Base-by-base conservation (phyloP, 2,113 vertebrate genomes). In the Mus pahari region DNA sequence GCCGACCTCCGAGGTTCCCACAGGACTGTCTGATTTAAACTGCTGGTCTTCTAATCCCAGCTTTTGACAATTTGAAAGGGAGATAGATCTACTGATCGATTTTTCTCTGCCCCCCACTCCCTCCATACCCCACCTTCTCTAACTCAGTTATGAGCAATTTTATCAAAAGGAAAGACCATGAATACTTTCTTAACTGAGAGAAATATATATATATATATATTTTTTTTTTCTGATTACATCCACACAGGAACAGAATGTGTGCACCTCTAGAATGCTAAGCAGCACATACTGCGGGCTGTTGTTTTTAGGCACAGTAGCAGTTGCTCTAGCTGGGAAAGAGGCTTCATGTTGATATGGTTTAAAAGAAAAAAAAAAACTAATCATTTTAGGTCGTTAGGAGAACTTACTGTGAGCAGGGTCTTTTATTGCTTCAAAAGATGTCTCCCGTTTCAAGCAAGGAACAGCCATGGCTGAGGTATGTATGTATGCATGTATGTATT, bases 341-440 rank as follows among this genome's bases (percentile, higher is more conserved):
- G 87, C 95, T 94, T 93, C 90, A 98, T 97, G 96, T 97, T 97
- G 95, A 3, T 33, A 79, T 55, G 88, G 84, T 96, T 95, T 78
- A 89, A 84, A 88, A 93, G 98, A 98, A n/a, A 62, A 62, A 13
- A 31, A 68, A 93, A 17, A 31, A 97, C 96, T 96, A 97, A 97
- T 96, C 94, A 92, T 97, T 91, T 91, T 96, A 97, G 96, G 62
- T 97, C 92, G 94, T 91, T 94, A 97, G 94, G 75, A 96, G 96
- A 97, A 98, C 86, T 98, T 97, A 33, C 87, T 98, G 97, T 97
- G 97, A 97, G 95, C 28, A 91, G 94, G 97, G 92, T 98, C 96
- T 98, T 66, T 68, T 98, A 97, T 98, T 98, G 97, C 98, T 98
- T 97, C 97, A 98, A 97, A 64, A 98, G 97, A 97, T 97, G 86